Percentiles rank a stretch among this genome's conserved stretches.
Evolutionary conservation across 2,888 invertebrate species (phyloP).

Genomic region (Entomobrya proxima): DNA sequence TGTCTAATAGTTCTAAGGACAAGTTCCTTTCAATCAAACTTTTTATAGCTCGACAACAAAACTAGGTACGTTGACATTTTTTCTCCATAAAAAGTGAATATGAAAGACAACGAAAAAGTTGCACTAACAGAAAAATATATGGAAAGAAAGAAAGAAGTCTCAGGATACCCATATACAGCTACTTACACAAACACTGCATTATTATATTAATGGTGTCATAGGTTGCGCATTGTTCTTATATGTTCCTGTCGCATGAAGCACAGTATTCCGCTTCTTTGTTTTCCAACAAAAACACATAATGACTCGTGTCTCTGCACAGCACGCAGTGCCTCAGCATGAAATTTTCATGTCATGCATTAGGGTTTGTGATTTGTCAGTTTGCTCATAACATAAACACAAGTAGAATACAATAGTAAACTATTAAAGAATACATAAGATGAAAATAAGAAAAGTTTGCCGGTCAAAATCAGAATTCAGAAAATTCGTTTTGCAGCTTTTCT

Average conservation of each 20-base stretch:
- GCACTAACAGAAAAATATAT: background rate
- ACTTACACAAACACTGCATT: too few species aligned
- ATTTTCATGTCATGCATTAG: too few species aligned
- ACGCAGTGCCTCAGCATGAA: too few species aligned
- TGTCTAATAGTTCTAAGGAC: background rate
- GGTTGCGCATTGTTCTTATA: too few species aligned
- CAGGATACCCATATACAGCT: background rate
- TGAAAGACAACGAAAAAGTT: background rate
- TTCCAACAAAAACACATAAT: too few species aligned
- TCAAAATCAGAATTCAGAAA: constrained; percentile 49
- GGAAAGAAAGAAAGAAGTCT: background rate
- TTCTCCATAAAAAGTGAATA: background rate
- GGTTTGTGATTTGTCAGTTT: background rate
- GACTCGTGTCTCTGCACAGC: too few species aligned
- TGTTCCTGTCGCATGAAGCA: too few species aligned
- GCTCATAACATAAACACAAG: background rate
- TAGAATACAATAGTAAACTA: constrained; percentile 3
- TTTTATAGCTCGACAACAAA: background rate
- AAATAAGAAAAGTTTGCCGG: constrained; percentile 60
- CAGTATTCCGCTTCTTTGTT: too few species aligned
- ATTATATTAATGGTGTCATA: too few species aligned
- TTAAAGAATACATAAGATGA: constrained; percentile 47
- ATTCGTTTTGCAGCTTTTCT: constrained; percentile 6
- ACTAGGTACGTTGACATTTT: constrained; percentile 3
- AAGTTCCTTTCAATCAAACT: constrained; percentile 25